Conservation (phyloP, 2,888 invertebrate genomes). For the Brassicogethes aeneus region DNA sequence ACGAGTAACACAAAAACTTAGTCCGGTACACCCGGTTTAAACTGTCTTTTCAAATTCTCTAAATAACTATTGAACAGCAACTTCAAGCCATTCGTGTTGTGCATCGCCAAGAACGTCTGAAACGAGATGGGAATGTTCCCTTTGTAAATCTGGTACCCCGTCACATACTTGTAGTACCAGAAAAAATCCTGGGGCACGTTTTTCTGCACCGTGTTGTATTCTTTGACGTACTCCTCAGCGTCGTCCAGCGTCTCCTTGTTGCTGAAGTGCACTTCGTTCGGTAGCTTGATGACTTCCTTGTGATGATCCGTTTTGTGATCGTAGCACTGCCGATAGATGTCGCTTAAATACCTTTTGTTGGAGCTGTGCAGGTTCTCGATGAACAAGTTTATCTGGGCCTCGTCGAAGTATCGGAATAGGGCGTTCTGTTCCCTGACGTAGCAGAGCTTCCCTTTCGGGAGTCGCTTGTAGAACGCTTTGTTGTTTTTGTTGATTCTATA, state of each 20-base stretch:
- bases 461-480: background rate
- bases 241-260: slow-evolving; percentile 19
- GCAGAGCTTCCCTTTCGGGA: slow-evolving; percentile 24
- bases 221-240: slow-evolving; percentile 24
- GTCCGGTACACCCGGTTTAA: no score
- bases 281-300: slow-evolving; percentile 18
- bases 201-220: slow-evolving; percentile 21
- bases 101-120: slow-evolving; percentile 27
- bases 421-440: slow-evolving; percentile 21
- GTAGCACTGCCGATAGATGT: slow-evolving; percentile 1
- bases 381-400: slow-evolving; percentile 22
- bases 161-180: slow-evolving; percentile 28
- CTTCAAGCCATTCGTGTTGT: slow-evolving; percentile 26
- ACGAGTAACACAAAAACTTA: no score
- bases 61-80: slow-evolving; percentile 20
- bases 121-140: slow-evolving; percentile 28
- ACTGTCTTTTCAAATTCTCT: no score
- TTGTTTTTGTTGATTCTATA: no score
- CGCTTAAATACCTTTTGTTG: background rate
- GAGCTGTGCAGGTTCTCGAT: slow-evolving; percentile 13
- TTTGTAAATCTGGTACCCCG: slow-evolving; percentile 29
- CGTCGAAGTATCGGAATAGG: slow-evolving; percentile 24
- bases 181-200: slow-evolving; percentile 24
- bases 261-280: slow-evolving; percentile 18
- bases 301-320: slow-evolving; percentile 6